Evolutionary conservation across 2,888 invertebrate species (phyloP), one percentile per base, ranked within the genome.

Genomic region (Brachynemurus nebulosus): DNA sequence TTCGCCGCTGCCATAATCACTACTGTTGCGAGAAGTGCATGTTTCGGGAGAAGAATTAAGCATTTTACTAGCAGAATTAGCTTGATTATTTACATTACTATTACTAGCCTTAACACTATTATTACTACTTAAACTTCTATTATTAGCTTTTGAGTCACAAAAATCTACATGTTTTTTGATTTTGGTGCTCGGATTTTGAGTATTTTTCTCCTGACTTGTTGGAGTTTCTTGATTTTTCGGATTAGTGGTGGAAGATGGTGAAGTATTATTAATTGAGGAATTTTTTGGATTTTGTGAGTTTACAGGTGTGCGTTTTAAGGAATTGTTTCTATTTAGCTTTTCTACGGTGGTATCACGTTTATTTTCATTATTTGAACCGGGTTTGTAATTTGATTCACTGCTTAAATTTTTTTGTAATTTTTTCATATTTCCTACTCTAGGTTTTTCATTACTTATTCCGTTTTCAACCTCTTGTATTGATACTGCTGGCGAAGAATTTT

Each of bases 1-100:
- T 18, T 57, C 55, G 11, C 57, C 52, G 36, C 57, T 48, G 50
- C 72, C 70, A 51, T 76, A 77, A 53, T 78, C 78, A 60, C 77
- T 77, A 59, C 72, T 74, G 59, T 38, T 20, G 37, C 18, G n/a
- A 14, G 14, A 12, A 14, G 30, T 12, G 30, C 30, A 14, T 30
- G 30, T 30, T 12, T 30, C 30, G 14, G 14, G 30, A 5, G 37
- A 18, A 14, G 39, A 34, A 18, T 33, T 20, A 33, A 42, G 34
- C 33, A 20, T 42, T 25, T 19, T 42, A 42, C 44, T 21, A 37
- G 38, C 44, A 27, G 21, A 27, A 20, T 30, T 38, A 36, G 34
- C 18, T 9, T 40, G 17, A 20, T 37, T 16, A 17, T 42, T 38
- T 23, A 44, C 14, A 17, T 41, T 39, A 38, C 30, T 36, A 19